These are phyloP conservation scores for Antigone vipio DNA, from an alignment of 2,113 vertebrate species.

Conservation along the genomic window DNA sequence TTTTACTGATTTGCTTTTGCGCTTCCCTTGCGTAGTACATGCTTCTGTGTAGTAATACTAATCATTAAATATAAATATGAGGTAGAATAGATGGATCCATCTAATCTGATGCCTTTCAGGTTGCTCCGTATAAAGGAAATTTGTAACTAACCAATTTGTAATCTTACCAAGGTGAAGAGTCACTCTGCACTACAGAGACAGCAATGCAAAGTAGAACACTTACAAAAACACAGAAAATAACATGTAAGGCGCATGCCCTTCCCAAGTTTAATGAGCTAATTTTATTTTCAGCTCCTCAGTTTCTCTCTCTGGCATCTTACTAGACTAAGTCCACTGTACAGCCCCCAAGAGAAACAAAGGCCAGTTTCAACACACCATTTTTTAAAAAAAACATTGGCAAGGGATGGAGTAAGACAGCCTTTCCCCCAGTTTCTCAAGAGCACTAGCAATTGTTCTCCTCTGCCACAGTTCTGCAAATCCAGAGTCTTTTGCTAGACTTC, in stretches of 20 bases:
- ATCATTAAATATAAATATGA: neutral
- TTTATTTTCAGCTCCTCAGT: neutral
- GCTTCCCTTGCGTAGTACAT: neutral
- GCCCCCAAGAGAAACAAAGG: neutral
- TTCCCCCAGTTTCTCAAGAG: neutral
- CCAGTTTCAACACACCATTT: neutral
- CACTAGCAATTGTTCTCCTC: neutral
- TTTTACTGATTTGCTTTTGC: neutral
- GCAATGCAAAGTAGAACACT: neutral
- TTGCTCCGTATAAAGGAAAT: neutral
- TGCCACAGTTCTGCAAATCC: neutral
- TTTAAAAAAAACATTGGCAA: neutral
- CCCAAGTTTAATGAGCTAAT: neutral
- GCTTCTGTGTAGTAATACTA: neutral
- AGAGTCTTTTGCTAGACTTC: neutral
- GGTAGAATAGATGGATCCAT: neutral
- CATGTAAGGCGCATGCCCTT: accelerated
- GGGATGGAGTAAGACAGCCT: neutral
- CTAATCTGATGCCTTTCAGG: neutral
- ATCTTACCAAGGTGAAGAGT: neutral
- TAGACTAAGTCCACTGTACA: neutral
- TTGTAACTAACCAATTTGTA: neutral
- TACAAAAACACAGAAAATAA: neutral
- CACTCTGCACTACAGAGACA: neutral
- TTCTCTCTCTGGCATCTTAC: neutral